These are phyloP conservation scores for Drosophila jambulina DNA, from an alignment of 1,140 invertebrate species.

Conservation along the genomic window DNA sequence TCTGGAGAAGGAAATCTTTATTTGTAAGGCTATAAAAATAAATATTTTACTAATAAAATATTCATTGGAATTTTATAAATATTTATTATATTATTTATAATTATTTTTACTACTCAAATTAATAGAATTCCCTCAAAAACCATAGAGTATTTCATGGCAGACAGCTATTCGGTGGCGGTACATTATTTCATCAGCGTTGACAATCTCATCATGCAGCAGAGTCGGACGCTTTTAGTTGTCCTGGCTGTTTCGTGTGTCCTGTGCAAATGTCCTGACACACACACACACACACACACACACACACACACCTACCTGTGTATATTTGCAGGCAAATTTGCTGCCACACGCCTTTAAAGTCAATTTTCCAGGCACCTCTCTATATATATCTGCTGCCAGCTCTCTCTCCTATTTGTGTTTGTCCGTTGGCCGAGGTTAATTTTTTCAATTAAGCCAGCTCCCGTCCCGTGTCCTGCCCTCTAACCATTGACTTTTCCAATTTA, in stretches of 20 bases:
- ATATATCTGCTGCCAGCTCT: background rate
- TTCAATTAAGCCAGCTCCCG: constrained; percentile 72
- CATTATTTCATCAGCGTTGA: constrained; percentile 81
- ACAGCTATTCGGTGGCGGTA: constrained; percentile 9
- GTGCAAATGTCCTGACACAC: constrained; percentile 21
- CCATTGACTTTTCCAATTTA: constrained; percentile 52
- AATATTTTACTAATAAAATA: background rate
- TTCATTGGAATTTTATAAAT: background rate
- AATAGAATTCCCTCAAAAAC: too few relatives aligned
- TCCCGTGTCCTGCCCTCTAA: constrained; percentile 3
- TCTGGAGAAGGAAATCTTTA: too few relatives aligned
- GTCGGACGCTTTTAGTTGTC: constrained; percentile 29
- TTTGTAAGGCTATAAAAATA: background rate
- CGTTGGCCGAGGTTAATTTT: constrained; percentile 67
- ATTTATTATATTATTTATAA: background rate
- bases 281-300: background rate
- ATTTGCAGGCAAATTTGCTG: constrained; percentile 57
- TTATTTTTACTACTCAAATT: background rate
- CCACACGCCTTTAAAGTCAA: constrained; percentile 69
- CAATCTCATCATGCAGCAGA: constrained; percentile 64
- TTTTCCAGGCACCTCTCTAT: constrained; percentile 54
- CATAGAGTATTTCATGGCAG: constrained; percentile 18
- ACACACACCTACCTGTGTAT: constrained; percentile 24
- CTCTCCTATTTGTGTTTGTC: constrained; percentile 44
- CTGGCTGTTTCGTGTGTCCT: constrained; percentile 20